Percentiles rank a stretch among this genome's conserved stretches.
Evolutionary conservation across 2,888 invertebrate genomes (phyloP).

Genomic region (Aromia moschata): DNA sequence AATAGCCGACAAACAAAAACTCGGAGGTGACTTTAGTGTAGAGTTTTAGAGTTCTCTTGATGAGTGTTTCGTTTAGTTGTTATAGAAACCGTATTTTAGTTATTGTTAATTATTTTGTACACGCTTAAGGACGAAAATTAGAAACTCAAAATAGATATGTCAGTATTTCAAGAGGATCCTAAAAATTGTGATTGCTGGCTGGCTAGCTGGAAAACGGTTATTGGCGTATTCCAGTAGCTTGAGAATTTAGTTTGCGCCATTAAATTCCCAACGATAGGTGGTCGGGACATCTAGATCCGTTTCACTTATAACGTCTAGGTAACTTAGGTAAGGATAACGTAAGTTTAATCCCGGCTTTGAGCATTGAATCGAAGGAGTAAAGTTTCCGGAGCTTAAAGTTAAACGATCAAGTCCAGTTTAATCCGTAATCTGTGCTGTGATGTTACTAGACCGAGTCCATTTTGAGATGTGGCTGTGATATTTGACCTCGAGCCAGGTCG

Average conservation of each 20-base stretch:
- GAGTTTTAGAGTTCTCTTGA: too few species aligned
- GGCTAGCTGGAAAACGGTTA: too few species aligned
- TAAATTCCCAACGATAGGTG: neutral
- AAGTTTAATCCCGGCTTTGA: conserved; percentile 52
- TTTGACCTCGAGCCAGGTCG: conserved; percentile 37
- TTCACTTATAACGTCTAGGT: conserved; percentile 46
- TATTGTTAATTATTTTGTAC: too few species aligned
- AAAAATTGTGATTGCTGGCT: too few species aligned
- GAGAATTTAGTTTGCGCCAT: neutral
- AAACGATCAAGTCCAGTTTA: conserved; percentile 55
- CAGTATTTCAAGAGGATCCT: too few species aligned
- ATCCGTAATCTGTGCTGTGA: conserved; percentile 51
- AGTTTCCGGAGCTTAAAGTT: conserved; percentile 54
- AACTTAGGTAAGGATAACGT: conserved; percentile 52
- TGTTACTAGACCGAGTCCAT: conserved; percentile 16
- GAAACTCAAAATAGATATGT: too few species aligned
- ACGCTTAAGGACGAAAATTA: too few species aligned
- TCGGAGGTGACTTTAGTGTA: too few species aligned
- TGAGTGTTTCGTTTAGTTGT: too few species aligned
- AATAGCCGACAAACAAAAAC: too few species aligned
- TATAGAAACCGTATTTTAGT: too few species aligned
- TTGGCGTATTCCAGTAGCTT: too few species aligned
- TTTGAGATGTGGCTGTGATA: conserved; percentile 37
- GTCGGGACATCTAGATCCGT: conserved; percentile 43
- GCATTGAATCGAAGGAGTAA: conserved; percentile 52